Conservation (phyloP, 2,888 invertebrate genomes). For the Taphrorychus bicolor region DNA sequence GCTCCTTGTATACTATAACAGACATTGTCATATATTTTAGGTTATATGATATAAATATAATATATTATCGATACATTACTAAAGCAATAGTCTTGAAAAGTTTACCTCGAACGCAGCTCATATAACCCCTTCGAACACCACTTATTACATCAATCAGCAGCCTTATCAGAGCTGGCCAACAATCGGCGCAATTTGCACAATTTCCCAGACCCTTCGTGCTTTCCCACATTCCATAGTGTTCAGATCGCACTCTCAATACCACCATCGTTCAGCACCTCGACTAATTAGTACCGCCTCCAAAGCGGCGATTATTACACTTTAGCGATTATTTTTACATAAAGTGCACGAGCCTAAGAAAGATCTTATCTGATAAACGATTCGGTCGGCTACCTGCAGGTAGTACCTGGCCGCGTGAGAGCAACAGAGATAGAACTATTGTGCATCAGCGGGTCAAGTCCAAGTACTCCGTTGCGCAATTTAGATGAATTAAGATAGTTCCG, state of each 20-base stretch:
- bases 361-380: constrained; percentile 23
- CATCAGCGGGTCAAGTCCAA: constrained; percentile 48
- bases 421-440: neutral
- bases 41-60: no score
- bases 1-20: no score
- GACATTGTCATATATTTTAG: no score
- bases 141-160: constrained; percentile 45
- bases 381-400: neutral
- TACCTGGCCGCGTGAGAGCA: neutral
- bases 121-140: constrained; percentile 11
- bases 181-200: constrained; percentile 35
- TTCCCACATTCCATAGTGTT: neutral
- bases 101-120: constrained; percentile 26
- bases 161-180: constrained; percentile 58
- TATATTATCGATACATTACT: no score
- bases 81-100: no score
- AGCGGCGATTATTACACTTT: constrained; percentile 6
- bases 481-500: constrained; percentile 59
- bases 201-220: constrained; percentile 17
- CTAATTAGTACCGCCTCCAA: constrained; percentile 28
- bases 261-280: constrained; percentile 23
- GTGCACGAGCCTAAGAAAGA: constrained; percentile 12
- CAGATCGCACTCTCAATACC: neutral
- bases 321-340: constrained; percentile 33
- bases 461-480: constrained; percentile 55